These are phyloP conservation scores for Mus spicilegus DNA, from an alignment of 2,113 vertebrate species.

Conservation along the genomic window DNA sequence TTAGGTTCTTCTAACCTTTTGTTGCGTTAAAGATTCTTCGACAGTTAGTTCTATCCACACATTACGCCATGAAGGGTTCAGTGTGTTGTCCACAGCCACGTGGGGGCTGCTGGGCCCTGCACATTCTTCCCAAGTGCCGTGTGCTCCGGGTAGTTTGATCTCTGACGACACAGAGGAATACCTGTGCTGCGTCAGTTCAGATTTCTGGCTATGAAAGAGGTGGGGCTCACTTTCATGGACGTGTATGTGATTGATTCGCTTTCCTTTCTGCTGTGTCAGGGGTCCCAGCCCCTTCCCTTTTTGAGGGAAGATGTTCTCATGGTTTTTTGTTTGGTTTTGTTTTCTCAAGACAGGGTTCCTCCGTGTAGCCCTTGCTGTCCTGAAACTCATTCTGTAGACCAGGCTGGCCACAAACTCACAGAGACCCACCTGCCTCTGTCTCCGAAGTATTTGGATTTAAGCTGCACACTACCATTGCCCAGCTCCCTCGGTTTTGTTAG, in stretches of 20 bases:
- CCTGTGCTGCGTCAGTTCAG: accelerated
- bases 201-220: background rate
- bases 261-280: background rate
- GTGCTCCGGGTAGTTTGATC: no score
- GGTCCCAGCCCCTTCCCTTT: background rate
- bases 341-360: background rate
- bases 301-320: background rate
- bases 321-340: background rate
- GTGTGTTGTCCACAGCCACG: accelerated
- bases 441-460: background rate
- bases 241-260: background rate
- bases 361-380: background rate
- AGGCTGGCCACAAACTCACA: background rate
- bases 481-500: background rate
- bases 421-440: background rate
- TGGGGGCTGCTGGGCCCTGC: accelerated
- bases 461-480: background rate
- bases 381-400: background rate
- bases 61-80: background rate
- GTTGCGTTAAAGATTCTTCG: background rate
- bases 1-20: background rate
- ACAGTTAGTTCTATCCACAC: background rate
- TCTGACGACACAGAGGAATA: background rate
- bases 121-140: background rate
- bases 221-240: background rate